Evolutionary conservation across 2,888 invertebrate species (phyloP), one percentile per base, ranked within the genome.

Genomic region (Hirtodrosophila histrioides): DNA sequence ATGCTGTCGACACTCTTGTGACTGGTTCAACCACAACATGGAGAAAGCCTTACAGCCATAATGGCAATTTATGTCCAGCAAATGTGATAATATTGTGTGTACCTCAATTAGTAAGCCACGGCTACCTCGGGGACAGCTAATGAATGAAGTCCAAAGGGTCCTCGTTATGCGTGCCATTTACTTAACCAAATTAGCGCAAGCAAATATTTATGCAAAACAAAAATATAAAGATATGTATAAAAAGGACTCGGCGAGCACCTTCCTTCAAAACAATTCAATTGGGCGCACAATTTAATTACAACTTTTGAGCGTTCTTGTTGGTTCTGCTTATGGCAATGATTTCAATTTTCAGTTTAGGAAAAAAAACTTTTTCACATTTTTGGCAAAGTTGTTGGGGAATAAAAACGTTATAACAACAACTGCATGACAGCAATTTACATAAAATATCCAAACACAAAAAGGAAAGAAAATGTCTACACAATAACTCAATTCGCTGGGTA

Each of bases 401-500:
- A 73, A 68, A 68, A 64, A 37, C 29, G 49, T 43, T 49, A 40
- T 10, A 33, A 36, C 35, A 48, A 70, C 45, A 58, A 49, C 56
- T 60, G 55, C 61, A 54, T 58, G 61, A 66, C 55, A 64, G 62
- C 58, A 63, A 78, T 78, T 78, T 78, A 58, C 75, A 68, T 74
- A 86, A 68, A 75, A 82, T 65, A 45, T 24, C 48, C 31, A 43
- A 56, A 40, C 55, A 56, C 17, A 57, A 64, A 64, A 53, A 49
- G 41, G 54, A 63, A 58, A 54, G 61, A 63, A 70, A 62, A 69
- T 50, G 36, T 57, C 53, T 54, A 67, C 81, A 80, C 78, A 78
- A 88, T 84, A 86, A 84, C 84, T 84, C 85, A 86, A 88, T 84
- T 84, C 81, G 50, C 40, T 49, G 50, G 40, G 69, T 72, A 64